A percentile compares a stretch with the other conserved stretches of the same genome.
Evolutionary conservation across 2,888 invertebrate genomes (phyloP).

Genomic region (Oscheius onirici): DNA sequence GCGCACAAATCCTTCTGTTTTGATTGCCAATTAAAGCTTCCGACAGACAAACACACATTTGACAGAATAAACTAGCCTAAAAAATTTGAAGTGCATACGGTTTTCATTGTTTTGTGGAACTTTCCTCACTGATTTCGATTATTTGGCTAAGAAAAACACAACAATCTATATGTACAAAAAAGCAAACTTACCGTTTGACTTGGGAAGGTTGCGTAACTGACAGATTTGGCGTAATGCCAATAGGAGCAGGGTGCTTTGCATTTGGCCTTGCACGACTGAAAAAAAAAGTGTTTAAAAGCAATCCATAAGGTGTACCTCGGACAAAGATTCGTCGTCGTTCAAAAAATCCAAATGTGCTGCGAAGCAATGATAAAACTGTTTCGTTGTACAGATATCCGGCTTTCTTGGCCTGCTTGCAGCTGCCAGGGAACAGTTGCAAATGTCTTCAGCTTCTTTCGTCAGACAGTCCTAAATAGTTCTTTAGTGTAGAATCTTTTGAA

Average conservation of each 20-base stretch:
- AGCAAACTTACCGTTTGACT: constrained; percentile 46
- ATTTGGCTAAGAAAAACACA: no score
- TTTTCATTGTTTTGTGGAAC: no score
- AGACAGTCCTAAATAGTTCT: constrained; percentile 53
- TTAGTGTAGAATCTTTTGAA: not conserved
- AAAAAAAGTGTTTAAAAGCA: not conserved
- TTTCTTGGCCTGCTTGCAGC: constrained; percentile 52
- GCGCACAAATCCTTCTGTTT: no score
- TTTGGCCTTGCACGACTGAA: constrained; percentile 51
- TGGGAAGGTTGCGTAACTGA: constrained; percentile 65
- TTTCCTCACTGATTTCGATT: no score
- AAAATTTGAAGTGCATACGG: no score
- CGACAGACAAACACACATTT: no score
- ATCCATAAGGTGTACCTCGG: not conserved
- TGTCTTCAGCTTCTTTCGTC: constrained; percentile 50
- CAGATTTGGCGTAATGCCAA: constrained; percentile 62
- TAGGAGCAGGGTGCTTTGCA: constrained; percentile 65
- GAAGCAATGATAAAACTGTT: constrained; percentile 57
- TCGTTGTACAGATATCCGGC: constrained; percentile 58
- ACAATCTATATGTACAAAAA: no score
- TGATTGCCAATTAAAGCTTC: no score
- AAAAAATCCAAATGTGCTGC: constrained; percentile 29
- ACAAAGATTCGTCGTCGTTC: not conserved
- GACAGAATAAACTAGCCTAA: no score
- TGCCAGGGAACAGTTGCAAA: constrained; percentile 64